These are phyloP conservation scores for Caenorhabditis sp. DNA, from an alignment of 2,888 invertebrate species.

Conservation along the genomic window DNA sequence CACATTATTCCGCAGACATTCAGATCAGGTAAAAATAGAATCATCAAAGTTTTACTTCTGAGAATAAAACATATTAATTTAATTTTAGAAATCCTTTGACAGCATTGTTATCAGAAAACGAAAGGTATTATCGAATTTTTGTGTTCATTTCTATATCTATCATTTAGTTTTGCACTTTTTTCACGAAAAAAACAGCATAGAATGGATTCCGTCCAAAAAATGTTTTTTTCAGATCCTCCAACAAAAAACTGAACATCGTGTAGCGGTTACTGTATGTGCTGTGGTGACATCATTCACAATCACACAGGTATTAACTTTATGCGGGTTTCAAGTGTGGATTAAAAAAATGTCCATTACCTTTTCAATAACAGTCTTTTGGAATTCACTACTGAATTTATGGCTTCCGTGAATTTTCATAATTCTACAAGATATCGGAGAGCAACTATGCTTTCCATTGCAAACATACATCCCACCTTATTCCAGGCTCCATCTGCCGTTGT, in stretches of 20 bases:
- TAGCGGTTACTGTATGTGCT: constrained; percentile 64
- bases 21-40: constrained; percentile 43
- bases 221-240: constrained; percentile 44
- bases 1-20: constrained; percentile 50
- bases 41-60: neutral
- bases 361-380: too few relatives aligned
- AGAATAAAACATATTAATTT: neutral
- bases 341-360: too few relatives aligned
- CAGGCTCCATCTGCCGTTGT: constrained; percentile 59
- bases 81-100: neutral
- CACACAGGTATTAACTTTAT: too few relatives aligned
- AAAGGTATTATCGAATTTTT: neutral
- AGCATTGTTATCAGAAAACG: neutral
- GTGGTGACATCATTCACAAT: constrained; percentile 66
- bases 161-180: neutral
- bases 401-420: too few relatives aligned
- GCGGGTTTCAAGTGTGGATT: constrained; percentile 20
- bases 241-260: constrained; percentile 60
- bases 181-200: neutral
- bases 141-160: neutral
- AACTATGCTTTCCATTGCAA: too few relatives aligned
- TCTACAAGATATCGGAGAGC: too few relatives aligned
- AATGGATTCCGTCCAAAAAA: neutral
- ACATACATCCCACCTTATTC: too few relatives aligned
- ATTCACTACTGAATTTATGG: too few relatives aligned